Conservation (phyloP, 1,140 invertebrate species). For the Schlechtendalia chinensis region DNA sequence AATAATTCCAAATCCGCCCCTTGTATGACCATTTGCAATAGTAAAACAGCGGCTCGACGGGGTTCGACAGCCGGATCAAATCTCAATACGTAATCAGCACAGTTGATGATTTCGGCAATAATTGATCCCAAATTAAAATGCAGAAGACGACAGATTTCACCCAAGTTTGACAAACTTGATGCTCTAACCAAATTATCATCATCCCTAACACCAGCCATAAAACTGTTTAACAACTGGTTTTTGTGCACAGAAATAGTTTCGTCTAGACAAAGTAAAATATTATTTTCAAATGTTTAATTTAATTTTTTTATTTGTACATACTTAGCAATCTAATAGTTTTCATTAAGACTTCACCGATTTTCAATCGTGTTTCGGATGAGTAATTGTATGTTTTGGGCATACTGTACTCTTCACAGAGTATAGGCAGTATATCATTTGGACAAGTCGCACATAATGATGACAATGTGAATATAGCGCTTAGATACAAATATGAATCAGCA, state of each 20-base stretch:
- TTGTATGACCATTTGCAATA: slow-evolving; percentile 69
- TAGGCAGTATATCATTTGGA: slow-evolving; percentile 68
- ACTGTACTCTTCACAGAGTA: slow-evolving; percentile 64
- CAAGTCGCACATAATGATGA: slow-evolving; percentile 65
- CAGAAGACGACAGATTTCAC: slow-evolving; percentile 75
- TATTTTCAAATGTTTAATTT: background rate
- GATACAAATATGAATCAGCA: slow-evolving; percentile 80
- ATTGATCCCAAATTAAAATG: slow-evolving; percentile 71
- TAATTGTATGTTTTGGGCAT: slow-evolving; percentile 52
- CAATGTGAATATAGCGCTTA: slow-evolving; percentile 74
- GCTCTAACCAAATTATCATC: slow-evolving; percentile 72
- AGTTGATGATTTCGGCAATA: slow-evolving; percentile 71
- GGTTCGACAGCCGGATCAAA: slow-evolving; percentile 70
- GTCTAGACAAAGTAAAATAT: slow-evolving; percentile 58
- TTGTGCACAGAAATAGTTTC: slow-evolving; percentile 73
- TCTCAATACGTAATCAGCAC: slow-evolving; percentile 66
- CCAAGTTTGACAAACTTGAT: slow-evolving; percentile 81
- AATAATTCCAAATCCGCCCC: slow-evolving; percentile 71
- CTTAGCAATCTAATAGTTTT: slow-evolving; percentile 71
- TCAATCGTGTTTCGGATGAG: slow-evolving; percentile 65
- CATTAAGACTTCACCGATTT: slow-evolving; percentile 80
- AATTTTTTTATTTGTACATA: slow-evolving; percentile 56
- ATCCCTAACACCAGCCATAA: slow-evolving; percentile 69
- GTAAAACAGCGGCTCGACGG: slow-evolving; percentile 73
- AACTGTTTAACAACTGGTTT: slow-evolving; percentile 69